Conservation (phyloP, 2,113 vertebrate genomes). For the Oreotrochilus melanogaster region DNA sequence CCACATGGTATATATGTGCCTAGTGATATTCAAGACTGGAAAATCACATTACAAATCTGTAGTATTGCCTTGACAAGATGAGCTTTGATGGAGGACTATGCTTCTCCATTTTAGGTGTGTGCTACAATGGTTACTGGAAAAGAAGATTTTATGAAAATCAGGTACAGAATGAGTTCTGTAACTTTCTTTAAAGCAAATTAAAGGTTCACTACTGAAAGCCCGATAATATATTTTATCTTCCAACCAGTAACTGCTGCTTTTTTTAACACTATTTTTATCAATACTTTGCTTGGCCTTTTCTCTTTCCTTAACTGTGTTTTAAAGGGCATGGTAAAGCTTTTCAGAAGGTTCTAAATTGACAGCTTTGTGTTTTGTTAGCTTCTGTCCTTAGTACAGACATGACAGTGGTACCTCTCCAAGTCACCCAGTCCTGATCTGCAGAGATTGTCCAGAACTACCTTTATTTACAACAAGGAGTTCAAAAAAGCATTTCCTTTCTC, state of each 20-base stretch:
- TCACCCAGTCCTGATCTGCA: neutral
- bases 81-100: neutral
- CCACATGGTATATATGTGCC: neutral
- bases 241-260: neutral
- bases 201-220: constrained; percentile 38
- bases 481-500: neutral
- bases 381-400: neutral
- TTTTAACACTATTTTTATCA: constrained; percentile 19
- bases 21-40: neutral
- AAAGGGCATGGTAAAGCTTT: neutral
- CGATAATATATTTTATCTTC: constrained; percentile 42
- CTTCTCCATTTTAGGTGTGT: neutral
- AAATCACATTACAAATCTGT: neutral
- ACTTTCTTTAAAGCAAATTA: constrained; percentile 38
- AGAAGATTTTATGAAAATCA: constrained; percentile 35
- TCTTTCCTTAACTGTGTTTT: neutral
- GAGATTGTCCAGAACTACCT: neutral
- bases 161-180: constrained; percentile 16
- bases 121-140: neutral
- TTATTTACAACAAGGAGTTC: neutral
- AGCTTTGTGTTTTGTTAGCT: neutral
- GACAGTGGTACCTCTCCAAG: neutral
- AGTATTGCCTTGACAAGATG: neutral
- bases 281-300: neutral
- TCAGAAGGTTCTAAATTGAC: neutral